A percentile compares a stretch with the other conserved stretches of the same genome.
Evolutionary conservation across 2,797 vertebrate species (phyloP).

Genomic region (Molossus molossus): DNA sequence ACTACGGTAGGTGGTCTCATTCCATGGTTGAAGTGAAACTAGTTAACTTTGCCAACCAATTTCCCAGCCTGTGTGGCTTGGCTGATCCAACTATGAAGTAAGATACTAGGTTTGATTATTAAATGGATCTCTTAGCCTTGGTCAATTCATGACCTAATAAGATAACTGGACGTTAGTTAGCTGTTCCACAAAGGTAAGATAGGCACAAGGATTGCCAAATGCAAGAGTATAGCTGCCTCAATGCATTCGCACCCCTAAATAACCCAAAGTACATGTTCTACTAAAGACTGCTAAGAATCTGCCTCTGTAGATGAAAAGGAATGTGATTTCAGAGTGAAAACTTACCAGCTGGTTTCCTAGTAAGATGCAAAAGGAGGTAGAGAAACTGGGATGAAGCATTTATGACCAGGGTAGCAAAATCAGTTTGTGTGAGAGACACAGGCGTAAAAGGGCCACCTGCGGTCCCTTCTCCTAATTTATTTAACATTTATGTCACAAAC

Average conservation of each 20-base stretch:
- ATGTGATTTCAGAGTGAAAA: slow-evolving; percentile 50
- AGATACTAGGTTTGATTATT: slow-evolving; percentile 16
- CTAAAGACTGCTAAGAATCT: slow-evolving; percentile 35
- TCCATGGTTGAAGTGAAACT: slow-evolving; percentile 26
- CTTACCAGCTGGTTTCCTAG: slow-evolving; percentile 19
- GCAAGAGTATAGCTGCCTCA: not conserved
- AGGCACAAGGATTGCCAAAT: not conserved
- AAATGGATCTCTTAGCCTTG: slow-evolving; percentile 29
- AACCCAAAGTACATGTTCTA: not conserved
- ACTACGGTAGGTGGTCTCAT: not conserved
- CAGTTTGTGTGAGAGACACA: slow-evolving; percentile 18
- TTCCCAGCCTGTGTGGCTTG: not conserved
- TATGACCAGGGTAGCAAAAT: slow-evolving; percentile 15
- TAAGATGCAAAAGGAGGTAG: slow-evolving; percentile 19
- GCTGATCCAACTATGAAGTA: not conserved
- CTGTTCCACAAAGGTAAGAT: not conserved
- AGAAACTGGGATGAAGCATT: slow-evolving; percentile 14
- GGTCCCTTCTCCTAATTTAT: not conserved
- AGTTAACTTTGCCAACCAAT: slow-evolving; percentile 11
- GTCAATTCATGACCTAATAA: slow-evolving; percentile 30
- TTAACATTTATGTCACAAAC: slow-evolving; percentile 49
- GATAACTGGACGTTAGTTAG: not conserved
- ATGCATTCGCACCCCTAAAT: not conserved
- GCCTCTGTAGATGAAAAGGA: slow-evolving; percentile 55
- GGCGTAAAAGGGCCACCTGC: not conserved